These are phyloP conservation scores for Apaloderma vittatum DNA, from an alignment of 2,113 vertebrate genomes.

Conservation along the genomic window DNA sequence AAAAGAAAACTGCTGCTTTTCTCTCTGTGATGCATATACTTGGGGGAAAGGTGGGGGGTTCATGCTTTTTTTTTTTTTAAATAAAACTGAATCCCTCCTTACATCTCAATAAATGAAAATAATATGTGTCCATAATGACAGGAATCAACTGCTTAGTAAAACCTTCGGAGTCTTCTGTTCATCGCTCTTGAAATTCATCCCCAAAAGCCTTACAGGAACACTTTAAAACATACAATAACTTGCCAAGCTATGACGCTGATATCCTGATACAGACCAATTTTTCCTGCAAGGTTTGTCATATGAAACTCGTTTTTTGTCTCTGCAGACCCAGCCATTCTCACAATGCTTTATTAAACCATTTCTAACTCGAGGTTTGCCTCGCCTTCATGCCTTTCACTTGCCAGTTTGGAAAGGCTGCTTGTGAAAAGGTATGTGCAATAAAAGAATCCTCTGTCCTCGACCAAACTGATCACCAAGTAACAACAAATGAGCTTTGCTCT, in stretches of 20 bases:
- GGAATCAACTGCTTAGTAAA: background rate
- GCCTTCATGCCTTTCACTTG: background rate
- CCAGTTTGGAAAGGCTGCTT: background rate
- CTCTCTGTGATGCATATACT: rapidly evolving
- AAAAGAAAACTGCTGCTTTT: background rate
- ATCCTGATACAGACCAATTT: background rate
- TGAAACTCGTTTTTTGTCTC: background rate
- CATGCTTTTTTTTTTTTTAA: background rate
- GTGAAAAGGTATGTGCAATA: background rate
- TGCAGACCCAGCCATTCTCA: background rate
- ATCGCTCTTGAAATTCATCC: background rate
- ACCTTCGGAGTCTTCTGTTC: background rate
- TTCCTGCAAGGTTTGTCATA: background rate
- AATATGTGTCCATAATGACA: background rate
- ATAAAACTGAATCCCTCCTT: background rate
- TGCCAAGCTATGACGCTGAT: background rate
- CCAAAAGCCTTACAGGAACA: background rate
- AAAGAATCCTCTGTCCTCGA: background rate
- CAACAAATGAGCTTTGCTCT: background rate
- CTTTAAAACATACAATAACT: background rate
- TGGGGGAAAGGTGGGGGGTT: background rate
- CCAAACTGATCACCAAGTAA: background rate
- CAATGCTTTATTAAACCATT: background rate
- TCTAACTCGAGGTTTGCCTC: background rate
- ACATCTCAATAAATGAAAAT: background rate